Conservation (phyloP, 53 echinoderm and acorn worm species). For the Glandiceps talaboti region DNA sequence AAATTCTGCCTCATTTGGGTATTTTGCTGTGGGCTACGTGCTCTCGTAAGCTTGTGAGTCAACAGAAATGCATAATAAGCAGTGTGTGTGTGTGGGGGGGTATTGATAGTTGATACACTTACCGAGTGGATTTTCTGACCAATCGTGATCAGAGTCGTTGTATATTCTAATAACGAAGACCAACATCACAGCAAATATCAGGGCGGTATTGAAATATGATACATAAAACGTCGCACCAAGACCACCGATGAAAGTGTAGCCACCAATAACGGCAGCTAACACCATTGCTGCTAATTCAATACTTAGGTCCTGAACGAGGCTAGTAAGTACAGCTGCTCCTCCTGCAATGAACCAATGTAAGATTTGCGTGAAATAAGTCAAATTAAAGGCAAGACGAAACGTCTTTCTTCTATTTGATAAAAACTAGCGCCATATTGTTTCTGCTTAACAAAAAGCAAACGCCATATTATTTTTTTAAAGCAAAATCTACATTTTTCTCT, state of each 20-base stretch:
- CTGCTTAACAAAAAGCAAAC: no score
- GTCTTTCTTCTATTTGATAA: no score
- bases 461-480: no score
- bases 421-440: no score
- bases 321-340: slow-evolving; percentile 68
- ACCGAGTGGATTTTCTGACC: slow-evolving; percentile 54
- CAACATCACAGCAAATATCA: slow-evolving; percentile 63
- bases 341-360: slow-evolving; percentile 18
- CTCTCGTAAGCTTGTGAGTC: no score
- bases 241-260: slow-evolving; percentile 84
- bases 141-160: slow-evolving; percentile 33
- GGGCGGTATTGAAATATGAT: slow-evolving; percentile 88
- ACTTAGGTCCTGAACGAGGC: slow-evolving; percentile 59
- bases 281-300: slow-evolving; percentile 73
- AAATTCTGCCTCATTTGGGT: no score
- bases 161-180: slow-evolving; percentile 66
- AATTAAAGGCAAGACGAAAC: no score
- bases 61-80: no score
- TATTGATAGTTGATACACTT: slow-evolving; percentile 6
- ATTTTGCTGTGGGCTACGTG: no score
- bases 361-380: no score
- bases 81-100: no score
- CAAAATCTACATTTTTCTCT: no score
- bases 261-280: slow-evolving; percentile 68
- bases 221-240: slow-evolving; percentile 94